Base-by-base conservation (phyloP, 2,797 vertebrate genomes). In the Anniella stebbinsi region DNA sequence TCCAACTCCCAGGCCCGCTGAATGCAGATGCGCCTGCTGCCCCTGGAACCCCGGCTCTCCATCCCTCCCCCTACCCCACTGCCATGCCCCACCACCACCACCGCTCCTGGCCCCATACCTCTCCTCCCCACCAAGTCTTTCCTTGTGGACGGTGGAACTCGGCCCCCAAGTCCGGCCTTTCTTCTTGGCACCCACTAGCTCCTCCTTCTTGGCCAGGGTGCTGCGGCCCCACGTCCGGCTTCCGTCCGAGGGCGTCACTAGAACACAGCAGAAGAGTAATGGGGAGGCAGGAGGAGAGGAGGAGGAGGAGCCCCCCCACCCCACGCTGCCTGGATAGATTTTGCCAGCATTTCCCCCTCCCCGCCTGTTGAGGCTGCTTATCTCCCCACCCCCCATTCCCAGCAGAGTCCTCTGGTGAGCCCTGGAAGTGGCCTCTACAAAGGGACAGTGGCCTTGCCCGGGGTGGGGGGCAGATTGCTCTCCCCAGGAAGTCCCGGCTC, bases 141-240 rank as follows among this genome's bases (percentile, higher is more conserved):
- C 98, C 80, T 95, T 98, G 93, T 98, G 98, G 92, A 98, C 97
- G 17, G 98, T 99, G 94, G 98, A 98, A 96, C 98, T 99, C 0
- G 98, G 98, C 0, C 98, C 98, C 98, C 98, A 99, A 2, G 98
- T 99, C 66, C 98, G 97, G 73, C 98, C 98, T 92, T 98, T 99
- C 98, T 99, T 99, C 97, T 98, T 98, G 91, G 93, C 97, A 82
- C 97, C 95, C 0, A 97, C 96, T 94, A 98, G 95, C 38, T 99
- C 98, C 78, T 99, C 98, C 95, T 98, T 98, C 96, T 98, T 98
- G 72, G 97, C 98, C 76, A 98, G 97, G 0, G 97, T 97, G 0
- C 97, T 98, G 82, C 98, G 98, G n/a, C 98, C 98, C 98, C 98
- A 99, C 0, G 98, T 99, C 93, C 98, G 98, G 70, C 97, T 98